A percentile compares a stretch with the other conserved stretches of the same genome.
These are phyloP conservation scores for Clitarchus hookeri DNA, from an alignment of 2,888 invertebrate genomes.

Conservation along the genomic window DNA sequence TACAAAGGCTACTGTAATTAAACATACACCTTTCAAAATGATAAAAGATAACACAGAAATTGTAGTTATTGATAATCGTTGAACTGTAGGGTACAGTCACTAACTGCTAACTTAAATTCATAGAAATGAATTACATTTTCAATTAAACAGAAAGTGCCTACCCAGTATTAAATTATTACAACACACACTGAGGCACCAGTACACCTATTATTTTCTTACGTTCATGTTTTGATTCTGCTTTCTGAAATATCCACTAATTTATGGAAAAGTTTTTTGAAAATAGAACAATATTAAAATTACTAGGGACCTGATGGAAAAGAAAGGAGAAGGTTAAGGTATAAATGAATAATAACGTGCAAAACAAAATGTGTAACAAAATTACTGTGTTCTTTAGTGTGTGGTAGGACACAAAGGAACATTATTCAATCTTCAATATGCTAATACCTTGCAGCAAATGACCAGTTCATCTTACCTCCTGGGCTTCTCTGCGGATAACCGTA, in stretches of 20 bases:
- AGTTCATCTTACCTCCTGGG: slow-evolving; percentile 43
- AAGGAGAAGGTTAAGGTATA: background rate
- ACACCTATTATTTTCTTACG: background rate
- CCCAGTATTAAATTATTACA: background rate
- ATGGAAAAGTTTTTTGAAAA: background rate
- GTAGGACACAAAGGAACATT: slow-evolving; percentile 32
- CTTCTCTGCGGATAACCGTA: slow-evolving; percentile 40
- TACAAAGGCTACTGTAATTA: background rate
- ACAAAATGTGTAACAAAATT: slow-evolving; percentile 6
- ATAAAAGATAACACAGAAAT: background rate
- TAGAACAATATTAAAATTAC: background rate
- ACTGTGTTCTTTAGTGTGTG: slow-evolving; percentile 29
- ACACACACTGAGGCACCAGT: background rate
- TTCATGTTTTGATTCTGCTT: no score
- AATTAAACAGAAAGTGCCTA: background rate
- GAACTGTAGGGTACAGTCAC: background rate
- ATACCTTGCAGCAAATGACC: slow-evolving; percentile 43
- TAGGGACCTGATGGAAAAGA: background rate
- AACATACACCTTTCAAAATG: background rate
- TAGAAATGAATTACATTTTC: background rate
- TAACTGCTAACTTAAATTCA: background rate
- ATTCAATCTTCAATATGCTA: slow-evolving; percentile 42
- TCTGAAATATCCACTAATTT: background rate
- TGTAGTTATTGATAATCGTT: background rate
- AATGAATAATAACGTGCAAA: slow-evolving; percentile 6